Conservation (phyloP, 64 coral and sea anemone species). For the Anthopleura sola region DNA sequence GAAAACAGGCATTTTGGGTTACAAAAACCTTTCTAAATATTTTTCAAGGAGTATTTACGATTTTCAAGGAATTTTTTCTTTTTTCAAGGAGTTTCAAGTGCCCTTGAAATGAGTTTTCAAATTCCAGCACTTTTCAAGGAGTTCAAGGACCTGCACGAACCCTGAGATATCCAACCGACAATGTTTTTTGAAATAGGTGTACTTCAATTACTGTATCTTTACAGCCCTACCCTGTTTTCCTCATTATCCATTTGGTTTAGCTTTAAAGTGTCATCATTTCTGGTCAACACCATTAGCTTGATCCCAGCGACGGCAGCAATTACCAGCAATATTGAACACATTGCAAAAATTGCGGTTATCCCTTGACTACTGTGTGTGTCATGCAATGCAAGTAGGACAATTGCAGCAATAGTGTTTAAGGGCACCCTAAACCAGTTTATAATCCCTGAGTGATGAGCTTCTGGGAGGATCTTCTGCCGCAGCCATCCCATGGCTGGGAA, state of each 20-base stretch:
- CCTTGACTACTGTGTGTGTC: slow-evolving; percentile 95
- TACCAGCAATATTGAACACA: slow-evolving; percentile 79
- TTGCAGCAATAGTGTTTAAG: slow-evolving; percentile 79
- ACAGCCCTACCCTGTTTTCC: slow-evolving; percentile 52
- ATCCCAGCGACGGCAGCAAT: slow-evolving; percentile 63
- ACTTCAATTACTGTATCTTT: too few species aligned
- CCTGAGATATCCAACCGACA: too few species aligned
- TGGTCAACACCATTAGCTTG: slow-evolving; percentile 54
- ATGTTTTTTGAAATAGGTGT: too few species aligned
- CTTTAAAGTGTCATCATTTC: slow-evolving; percentile 76
- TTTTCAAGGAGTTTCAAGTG: too few species aligned
- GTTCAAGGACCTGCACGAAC: too few species aligned
- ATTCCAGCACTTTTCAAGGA: too few species aligned
- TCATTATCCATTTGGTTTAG: slow-evolving; percentile 38
- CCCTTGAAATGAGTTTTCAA: too few species aligned
- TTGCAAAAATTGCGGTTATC: slow-evolving; percentile 88
- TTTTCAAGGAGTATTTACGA: too few species aligned
- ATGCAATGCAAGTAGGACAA: slow-evolving; percentile 92
- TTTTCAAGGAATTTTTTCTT: too few species aligned
- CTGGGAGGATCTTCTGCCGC: slow-evolving; percentile 85
- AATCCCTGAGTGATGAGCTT: slow-evolving; percentile 94
- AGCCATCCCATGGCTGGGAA: slow-evolving; percentile 98
- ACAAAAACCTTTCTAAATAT: too few species aligned
- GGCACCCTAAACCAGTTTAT: slow-evolving; percentile 99
- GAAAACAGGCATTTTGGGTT: too few species aligned